phyloP scores from a whole-genome alignment of 2,888 invertebrate species.

The Protophormia terraenovae region DNA sequence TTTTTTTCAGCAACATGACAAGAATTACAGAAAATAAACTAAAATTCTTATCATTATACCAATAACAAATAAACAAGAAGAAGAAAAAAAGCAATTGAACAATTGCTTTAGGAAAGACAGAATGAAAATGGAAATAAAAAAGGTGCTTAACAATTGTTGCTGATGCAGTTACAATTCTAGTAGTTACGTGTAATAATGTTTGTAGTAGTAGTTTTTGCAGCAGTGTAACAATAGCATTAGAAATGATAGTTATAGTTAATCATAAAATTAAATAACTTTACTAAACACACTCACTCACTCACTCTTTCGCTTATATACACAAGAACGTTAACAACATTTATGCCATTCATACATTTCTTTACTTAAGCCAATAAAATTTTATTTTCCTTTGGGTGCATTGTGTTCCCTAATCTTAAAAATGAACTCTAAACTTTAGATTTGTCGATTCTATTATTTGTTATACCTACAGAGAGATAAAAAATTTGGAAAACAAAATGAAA shows the following conservation, averaged over 20 bases:
- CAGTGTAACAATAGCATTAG: constrained; percentile 40
- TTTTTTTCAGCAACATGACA: constrained; percentile 13
- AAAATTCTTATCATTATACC: constrained; percentile 48
- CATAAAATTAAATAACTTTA: constrained; percentile 68
- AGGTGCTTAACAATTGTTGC: constrained; percentile 63
- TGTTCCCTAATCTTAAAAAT: constrained; percentile 42
- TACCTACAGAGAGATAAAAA: background rate
- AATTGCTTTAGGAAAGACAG: constrained; percentile 57
- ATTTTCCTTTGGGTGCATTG: constrained; percentile 48
- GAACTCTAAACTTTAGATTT: constrained; percentile 52
- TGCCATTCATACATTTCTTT: constrained; percentile 23
- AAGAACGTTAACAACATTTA: constrained; percentile 23
- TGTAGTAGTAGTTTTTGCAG: constrained; percentile 9
- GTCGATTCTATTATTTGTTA: constrained; percentile 11
- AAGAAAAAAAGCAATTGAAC: constrained; percentile 66
- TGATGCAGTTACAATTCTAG: constrained; percentile 54
- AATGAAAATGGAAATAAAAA: constrained; percentile 30
- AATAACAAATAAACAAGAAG: no score
- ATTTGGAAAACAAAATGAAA: background rate
- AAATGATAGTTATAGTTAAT: constrained; percentile 63
- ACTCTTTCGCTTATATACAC: background rate
- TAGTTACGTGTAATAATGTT: background rate
- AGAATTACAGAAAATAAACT: constrained; percentile 13
- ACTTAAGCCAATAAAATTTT: constrained; percentile 62
- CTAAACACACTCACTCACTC: constrained; percentile 8